A percentile compares a stretch with the other conserved stretches of the same genome.
Evolutionary conservation across 2,797 vertebrate genomes (phyloP).

Genomic region (Diplodus puntazzo): DNA sequence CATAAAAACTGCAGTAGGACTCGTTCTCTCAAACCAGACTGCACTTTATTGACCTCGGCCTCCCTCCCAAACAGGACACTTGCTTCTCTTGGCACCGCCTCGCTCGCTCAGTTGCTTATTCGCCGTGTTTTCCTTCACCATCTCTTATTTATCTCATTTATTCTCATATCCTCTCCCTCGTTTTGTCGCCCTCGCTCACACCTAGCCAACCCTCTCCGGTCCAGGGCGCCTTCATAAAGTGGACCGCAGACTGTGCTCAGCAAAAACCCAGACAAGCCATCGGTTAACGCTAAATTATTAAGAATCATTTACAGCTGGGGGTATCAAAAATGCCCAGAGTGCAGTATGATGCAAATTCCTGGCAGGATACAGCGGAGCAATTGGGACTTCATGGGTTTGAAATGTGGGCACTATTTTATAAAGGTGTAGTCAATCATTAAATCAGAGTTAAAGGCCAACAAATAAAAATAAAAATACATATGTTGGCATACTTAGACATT

Average conservation of each 20-base stretch:
- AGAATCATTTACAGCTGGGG: conserved; percentile 45
- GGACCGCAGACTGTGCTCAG: conserved; percentile 49
- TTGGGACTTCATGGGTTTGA: neutral
- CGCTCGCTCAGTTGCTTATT: conserved; percentile 7
- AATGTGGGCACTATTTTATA: neutral
- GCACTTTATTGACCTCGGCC: conserved; percentile 67
- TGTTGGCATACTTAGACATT: no score
- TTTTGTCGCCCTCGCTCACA: neutral
- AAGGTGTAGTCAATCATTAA: neutral
- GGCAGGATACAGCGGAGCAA: neutral
- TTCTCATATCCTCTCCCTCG: conserved; percentile 33
- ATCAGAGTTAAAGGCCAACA: neutral
- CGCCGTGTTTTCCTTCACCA: conserved; percentile 28
- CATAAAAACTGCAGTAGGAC: conserved; percentile 79
- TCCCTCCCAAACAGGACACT: conserved; percentile 62
- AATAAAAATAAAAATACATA: no score
- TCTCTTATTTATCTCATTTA: conserved; percentile 58
- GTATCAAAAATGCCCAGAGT: conserved; percentile 10
- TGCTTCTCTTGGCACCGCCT: conserved; percentile 37
- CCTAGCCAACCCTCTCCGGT: conserved; percentile 26
- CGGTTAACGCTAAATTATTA: conserved; percentile 59
- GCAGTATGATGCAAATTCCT: conserved; percentile 19
- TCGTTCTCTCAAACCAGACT: conserved; percentile 50
- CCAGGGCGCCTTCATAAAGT: conserved; percentile 14
- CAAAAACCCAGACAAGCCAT: conserved; percentile 21